Conservation (phyloP, 2,888 invertebrate species). For the Pristionchus japonicus region DNA sequence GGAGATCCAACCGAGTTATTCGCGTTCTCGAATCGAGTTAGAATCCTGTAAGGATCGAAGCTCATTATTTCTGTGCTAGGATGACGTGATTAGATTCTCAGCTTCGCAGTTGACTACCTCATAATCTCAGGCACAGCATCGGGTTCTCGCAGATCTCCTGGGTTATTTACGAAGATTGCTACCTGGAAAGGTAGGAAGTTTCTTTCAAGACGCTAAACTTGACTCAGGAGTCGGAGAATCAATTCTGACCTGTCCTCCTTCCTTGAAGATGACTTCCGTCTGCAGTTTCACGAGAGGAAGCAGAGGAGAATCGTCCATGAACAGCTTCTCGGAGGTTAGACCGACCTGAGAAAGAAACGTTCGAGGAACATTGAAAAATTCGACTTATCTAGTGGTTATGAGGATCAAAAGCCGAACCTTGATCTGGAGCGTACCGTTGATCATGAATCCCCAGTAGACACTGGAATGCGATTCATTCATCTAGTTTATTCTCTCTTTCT, state of each 20-base stretch:
- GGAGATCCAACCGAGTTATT: slow-evolving; percentile 70
- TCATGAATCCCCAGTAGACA: slow-evolving; percentile 70
- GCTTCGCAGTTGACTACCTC: slow-evolving; percentile 48
- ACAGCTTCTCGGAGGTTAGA: slow-evolving; percentile 73
- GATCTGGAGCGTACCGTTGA: slow-evolving; percentile 70
- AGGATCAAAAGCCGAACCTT: slow-evolving; percentile 47
- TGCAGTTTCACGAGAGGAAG: slow-evolving; percentile 73
- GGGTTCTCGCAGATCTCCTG: slow-evolving; percentile 67
- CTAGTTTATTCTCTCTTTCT: background rate
- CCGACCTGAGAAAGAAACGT: slow-evolving; percentile 59
- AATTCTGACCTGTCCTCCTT: slow-evolving; percentile 68
- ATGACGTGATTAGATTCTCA: background rate
- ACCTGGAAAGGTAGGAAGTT: slow-evolving; percentile 51
- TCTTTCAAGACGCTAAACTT: background rate
- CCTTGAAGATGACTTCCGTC: slow-evolving; percentile 73
- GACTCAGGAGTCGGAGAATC: background rate
- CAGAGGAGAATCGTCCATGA: slow-evolving; percentile 74
- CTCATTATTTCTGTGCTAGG: background rate
- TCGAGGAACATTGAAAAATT: background rate
- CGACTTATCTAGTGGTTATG: background rate
- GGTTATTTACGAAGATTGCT: slow-evolving; percentile 73
- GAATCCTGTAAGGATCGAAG: slow-evolving; percentile 47
- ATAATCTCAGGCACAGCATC: slow-evolving; percentile 70
- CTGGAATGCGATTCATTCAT: background rate
- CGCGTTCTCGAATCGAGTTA: slow-evolving; percentile 70